Conservation (phyloP, 2,113 vertebrate genomes). For the Athene noctua region DNA sequence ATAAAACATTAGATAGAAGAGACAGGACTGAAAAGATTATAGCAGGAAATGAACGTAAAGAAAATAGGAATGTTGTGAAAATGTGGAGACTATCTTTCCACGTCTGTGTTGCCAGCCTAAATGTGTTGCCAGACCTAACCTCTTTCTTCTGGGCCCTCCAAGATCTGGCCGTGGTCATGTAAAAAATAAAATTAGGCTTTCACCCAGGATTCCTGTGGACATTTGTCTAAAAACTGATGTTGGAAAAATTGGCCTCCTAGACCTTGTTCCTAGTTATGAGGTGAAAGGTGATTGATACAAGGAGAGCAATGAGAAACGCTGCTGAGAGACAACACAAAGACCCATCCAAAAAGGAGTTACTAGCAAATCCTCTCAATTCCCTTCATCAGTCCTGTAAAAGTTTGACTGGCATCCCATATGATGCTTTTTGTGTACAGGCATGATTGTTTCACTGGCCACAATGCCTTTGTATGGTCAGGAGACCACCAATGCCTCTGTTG, state of each 20-base stretch:
- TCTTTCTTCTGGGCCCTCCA: neutral
- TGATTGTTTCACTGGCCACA: neutral
- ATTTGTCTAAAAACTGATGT: neutral
- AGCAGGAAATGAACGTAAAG: neutral
- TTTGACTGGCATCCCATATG: neutral
- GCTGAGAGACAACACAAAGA: neutral
- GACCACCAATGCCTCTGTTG: neutral
- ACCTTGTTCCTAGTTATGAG: neutral
- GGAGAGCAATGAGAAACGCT: neutral
- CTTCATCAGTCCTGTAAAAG: neutral
- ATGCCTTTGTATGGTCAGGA: neutral
- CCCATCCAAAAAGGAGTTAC: neutral
- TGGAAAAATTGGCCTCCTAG: neutral
- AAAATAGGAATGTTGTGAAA: neutral
- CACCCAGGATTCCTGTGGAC: neutral
- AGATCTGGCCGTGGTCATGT: neutral
- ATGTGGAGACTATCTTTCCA: neutral
- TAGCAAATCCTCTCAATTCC: fast-evolving
- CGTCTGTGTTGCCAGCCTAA: neutral
- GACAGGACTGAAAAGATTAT: neutral
- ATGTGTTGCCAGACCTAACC: neutral
- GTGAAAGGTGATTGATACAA: neutral
- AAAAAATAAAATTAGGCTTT: neutral
- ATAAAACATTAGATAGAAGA: neutral
- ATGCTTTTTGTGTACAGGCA: fast-evolving